Percentiles rank a stretch among this genome's conserved stretches.
Conservation (phyloP, 2,797 vertebrate species). For the Scarus forsteni region DNA sequence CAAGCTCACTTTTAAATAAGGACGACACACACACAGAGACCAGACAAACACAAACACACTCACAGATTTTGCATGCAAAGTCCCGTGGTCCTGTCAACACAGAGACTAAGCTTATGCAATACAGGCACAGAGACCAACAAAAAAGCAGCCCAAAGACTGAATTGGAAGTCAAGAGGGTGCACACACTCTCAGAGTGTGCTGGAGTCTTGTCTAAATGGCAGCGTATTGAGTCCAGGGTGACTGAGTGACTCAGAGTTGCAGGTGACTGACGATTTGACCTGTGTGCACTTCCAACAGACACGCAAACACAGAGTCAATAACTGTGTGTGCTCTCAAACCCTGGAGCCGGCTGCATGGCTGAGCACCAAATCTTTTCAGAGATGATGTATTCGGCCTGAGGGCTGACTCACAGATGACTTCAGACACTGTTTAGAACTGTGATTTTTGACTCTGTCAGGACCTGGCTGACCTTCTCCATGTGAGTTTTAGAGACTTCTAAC, state of each 20-base stretch:
- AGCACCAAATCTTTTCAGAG: slow-evolving; percentile 29
- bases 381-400: slow-evolving; percentile 25
- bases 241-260: slow-evolving; percentile 62
- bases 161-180: slow-evolving; percentile 18
- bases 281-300: slow-evolving; percentile 38
- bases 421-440: slow-evolving; percentile 42
- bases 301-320: slow-evolving; percentile 46
- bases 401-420: slow-evolving; percentile 63
- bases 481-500: slow-evolving; percentile 7
- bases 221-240: slow-evolving; percentile 46
- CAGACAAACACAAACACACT: neutral
- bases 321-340: neutral
- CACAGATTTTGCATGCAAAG: slow-evolving; percentile 5
- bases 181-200: slow-evolving; percentile 18
- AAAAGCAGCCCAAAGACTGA: neutral
- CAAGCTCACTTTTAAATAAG: slow-evolving; percentile 25
- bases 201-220: slow-evolving; percentile 42
- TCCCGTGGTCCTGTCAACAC: slow-evolving; percentile 13
- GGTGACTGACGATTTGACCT: slow-evolving; percentile 57
- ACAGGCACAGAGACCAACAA: slow-evolving; percentile 16
- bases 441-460: slow-evolving; percentile 58
- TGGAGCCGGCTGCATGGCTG: slow-evolving; percentile 14
- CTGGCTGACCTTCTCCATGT: slow-evolving; percentile 15
- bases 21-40: slow-evolving; percentile 1
- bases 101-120: slow-evolving; percentile 16